Evolutionary conservation across 2,888 invertebrate species (phyloP), one percentile per base, ranked within the genome.

Genomic region (Celastrina argiolus): DNA sequence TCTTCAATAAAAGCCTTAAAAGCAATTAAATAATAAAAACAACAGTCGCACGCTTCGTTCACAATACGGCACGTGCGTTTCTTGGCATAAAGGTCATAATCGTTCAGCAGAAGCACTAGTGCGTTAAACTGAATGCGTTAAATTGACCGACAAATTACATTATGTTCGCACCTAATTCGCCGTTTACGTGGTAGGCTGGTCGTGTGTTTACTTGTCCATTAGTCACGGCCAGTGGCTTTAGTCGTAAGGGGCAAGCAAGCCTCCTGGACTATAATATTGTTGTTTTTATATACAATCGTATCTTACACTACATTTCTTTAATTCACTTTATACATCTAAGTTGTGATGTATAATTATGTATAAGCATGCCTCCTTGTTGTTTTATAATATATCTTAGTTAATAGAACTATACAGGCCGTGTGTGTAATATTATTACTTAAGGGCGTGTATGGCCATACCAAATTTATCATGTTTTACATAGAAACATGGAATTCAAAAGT

Each of bases 61-160:
- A 22, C 22, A 8, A 2, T 14, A 51, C 41, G 41, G 41, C 41
- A 41, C 12, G 51, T 18, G 2, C 45, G 5, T 36, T 36, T 12
- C 10, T 36, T 51, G 22, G 12, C 1, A 79, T 77, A 80, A 79
- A 78, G 82, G 83, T 83, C 82, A 80, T 79, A 81, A 83, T 85
- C 81, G 80, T 78, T 78, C 74, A 67, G 61, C 67, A 56, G 12
- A 59, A 31, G 66, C 66, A 66, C 31, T 41, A 59, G 42, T 42
- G 66, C 66, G 59, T 65, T 58, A 65, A 65, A 65, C 56, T 56
- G 65, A 58, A 56, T 56, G 67, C 65, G 69, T 67, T 70, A 69
- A 85, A 85, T 85, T 84, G 82, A 74, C 76, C 80, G 74, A 78
- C 81, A 82, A 83, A 82, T 81, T 73, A 69, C 76, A 78, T 69